Evolutionary conservation across 2,113 vertebrate species (phyloP).

Genomic region (Chaetops frenatus): DNA sequence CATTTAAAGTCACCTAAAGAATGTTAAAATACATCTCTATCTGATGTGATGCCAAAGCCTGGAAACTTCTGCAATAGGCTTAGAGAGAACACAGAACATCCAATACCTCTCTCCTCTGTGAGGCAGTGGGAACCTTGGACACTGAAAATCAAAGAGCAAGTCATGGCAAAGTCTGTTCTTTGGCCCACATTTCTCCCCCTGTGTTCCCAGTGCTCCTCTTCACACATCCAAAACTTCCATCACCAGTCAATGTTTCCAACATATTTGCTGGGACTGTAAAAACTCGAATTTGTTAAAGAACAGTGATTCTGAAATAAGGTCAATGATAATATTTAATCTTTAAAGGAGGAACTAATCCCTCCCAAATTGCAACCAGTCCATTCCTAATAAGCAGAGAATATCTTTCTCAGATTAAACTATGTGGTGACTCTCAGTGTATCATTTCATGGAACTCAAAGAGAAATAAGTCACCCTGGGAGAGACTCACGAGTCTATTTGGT

Average conservation of each 20-base stretch:
- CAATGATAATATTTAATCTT: not conserved
- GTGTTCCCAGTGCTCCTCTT: not conserved
- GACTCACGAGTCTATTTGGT: not conserved
- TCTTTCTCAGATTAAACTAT: not conserved
- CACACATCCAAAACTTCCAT: not conserved
- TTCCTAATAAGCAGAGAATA: not conserved
- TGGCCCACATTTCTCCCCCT: not conserved
- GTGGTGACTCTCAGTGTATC: fast-evolving
- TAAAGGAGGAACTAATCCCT: not conserved
- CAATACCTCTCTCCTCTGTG: not conserved
- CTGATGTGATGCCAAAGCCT: not conserved
- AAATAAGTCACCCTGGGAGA: not conserved
- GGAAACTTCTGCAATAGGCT: not conserved
- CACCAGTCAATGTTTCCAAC: not conserved
- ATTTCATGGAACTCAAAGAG: not conserved
- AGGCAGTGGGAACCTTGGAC: fast-evolving
- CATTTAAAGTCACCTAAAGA: not conserved
- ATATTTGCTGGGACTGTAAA: not conserved
- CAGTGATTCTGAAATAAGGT: not conserved
- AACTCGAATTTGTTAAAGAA: not conserved
- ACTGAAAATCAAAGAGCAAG: not conserved
- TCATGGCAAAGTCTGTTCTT: not conserved
- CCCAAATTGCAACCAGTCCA: not conserved
- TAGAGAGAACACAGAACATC: not conserved
- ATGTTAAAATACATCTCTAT: not conserved